Evolutionary conservation across 1,140 invertebrate species (phyloP), one percentile per base, ranked within the genome.

Genomic region (Neoseiulus cucumeris): DNA sequence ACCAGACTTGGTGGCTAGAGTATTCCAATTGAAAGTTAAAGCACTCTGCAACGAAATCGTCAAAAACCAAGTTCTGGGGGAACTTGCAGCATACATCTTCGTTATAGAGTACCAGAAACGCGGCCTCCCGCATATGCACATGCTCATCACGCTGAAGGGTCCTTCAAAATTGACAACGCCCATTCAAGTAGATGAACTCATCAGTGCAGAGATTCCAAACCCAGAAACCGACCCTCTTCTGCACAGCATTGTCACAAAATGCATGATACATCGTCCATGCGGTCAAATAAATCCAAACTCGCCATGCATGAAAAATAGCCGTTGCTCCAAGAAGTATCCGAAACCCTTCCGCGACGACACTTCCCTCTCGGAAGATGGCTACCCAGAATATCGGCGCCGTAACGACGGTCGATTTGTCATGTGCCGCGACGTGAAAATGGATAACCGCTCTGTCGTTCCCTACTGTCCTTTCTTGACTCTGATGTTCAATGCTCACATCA

Each of bases 131-230:
- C 77, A 78, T 70, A 64, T 65, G 6, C 77, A 78, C 66, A 74
- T 76, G 64, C 64, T 78, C 7, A n/a, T 77, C 7, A 68, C 69
- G 33, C 20, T 69, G 7, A 30, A 33, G 42, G 14, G 55, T n/a
- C 59, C 70, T 39, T 39, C 33, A 6, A 39, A 39, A 39, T 41
- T 22, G 45, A 51, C 2, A 59, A 71, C 1, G 2, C 6, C 70
- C 5, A 70, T 70, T 44, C 67, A 71, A 0, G 78, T 79, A 65
- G 79, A 81, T 72, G 65, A 74, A 30, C 69, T 79, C 9, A 78
- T 81, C 68, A 78, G 67, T 45, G 79, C 79, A 4, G 79, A 82
- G 76, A 76, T 82, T 66, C 79, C 81, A 39, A 73, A 81, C 75
- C 59, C 55, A 42, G 44, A 69, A 44, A 71, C 20, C 55, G 75